Base-by-base conservation (phyloP, 2,113 vertebrate species). In the Xyrauchen texanus region DNA sequence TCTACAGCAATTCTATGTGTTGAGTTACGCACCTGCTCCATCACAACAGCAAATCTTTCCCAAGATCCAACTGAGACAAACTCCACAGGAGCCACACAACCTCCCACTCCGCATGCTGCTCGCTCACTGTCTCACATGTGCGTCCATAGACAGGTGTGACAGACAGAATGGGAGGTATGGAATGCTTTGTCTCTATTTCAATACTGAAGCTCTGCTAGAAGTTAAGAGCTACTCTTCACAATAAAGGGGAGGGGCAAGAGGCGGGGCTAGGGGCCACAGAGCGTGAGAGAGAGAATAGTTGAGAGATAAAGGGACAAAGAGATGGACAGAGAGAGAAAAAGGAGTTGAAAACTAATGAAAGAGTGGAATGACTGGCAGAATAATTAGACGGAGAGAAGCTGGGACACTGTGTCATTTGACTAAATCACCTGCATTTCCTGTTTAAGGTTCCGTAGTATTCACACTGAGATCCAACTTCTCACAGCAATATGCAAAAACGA, bases 51-150 rank as follows among this genome's bases (percentile, higher is more conserved):
- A 70, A 57, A 85, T 58, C 74, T 81, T 85, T 60, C 69, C 67
- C 21, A 76, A 52, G 65, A 81, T 80, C 84, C 84, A 85, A 49
- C 69, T 77, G 78, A 83, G 79, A 79, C 84, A 85, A 55, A 60
- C 63, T 81, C 78, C 84, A 63, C 66, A 69, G 75, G 81, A 78
- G 44, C 74, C 64, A 78, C 84, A 76, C 12, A 68, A 74, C 78
- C 78, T 74, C 74, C 81, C 71, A 68, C 84, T 83, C 60, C 75
- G 75, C 84, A 85, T 85, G 75, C 79, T 82, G 70, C 60, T 57
- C 78, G 45, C 21, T 68, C 68, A 78, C 52, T n/a, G 52, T n/a
- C 57, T 67, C 53, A 65, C 51, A 58, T 67, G 63, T 69, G 61
- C 11, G 53, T 58, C 55, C 45, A 76, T 58, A 75, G 65, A 76